phyloP scores from a whole-genome alignment of 2,888 invertebrate genomes.

The Lepidochrysops patricia region DNA sequence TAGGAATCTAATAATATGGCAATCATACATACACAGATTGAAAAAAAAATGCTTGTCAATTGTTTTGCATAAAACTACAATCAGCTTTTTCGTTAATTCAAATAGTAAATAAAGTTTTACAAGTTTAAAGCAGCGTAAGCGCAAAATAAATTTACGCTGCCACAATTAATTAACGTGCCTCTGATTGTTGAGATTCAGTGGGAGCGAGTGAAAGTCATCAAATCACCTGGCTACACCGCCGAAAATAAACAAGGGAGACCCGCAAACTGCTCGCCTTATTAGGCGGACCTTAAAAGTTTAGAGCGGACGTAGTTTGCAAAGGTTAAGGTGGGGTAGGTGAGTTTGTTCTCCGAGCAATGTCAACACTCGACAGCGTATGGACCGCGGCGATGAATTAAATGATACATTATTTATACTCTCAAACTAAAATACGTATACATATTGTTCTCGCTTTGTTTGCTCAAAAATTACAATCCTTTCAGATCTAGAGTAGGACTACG shows the following conservation, averaged over 20 bases:
- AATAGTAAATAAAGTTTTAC: not conserved
- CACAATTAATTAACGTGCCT: slow-evolving; percentile 16
- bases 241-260: slow-evolving; percentile 67
- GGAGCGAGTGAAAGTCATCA: slow-evolving; percentile 72
- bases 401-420: slow-evolving; percentile 18
- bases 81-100: too few species aligned
- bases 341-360: slow-evolving; percentile 62
- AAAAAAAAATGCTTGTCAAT: too few species aligned
- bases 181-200: too few species aligned
- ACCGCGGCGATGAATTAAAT: slow-evolving; percentile 37
- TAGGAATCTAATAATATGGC: too few species aligned
- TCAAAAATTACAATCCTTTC: not conserved
- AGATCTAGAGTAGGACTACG: not conserved
- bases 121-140: slow-evolving; percentile 16
- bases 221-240: slow-evolving; percentile 64
- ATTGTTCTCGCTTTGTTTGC: not conserved
- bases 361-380: slow-evolving; percentile 41
- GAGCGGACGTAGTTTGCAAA: slow-evolving; percentile 64
- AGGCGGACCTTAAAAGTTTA: slow-evolving; percentile 70
- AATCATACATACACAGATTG: too few species aligned
- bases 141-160: not conserved
- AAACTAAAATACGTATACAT: not conserved
- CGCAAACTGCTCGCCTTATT: slow-evolving; percentile 70
- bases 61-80: too few species aligned
- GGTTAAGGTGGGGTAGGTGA: slow-evolving; percentile 58